A percentile compares a stretch with the other conserved stretches of the same genome.
phyloP scores from a whole-genome alignment of 2,113 vertebrate species.

The Arizona elegans region DNA sequence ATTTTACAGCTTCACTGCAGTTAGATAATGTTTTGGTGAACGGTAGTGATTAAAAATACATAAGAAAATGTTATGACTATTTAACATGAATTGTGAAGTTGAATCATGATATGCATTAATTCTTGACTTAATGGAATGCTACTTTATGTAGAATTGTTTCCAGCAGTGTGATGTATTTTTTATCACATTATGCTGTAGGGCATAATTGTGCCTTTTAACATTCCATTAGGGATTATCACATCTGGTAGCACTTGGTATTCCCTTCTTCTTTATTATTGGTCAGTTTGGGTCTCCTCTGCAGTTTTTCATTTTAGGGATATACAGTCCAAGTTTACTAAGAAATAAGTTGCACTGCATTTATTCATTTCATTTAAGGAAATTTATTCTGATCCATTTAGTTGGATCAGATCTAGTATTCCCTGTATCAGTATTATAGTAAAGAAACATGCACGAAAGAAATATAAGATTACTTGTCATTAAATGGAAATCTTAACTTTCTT shows the following conservation, averaged over 20 bases:
- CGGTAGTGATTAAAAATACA: not conserved
- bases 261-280: not conserved
- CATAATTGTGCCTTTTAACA: not conserved
- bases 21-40: not conserved
- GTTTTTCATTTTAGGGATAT: not conserved
- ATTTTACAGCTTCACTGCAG: not conserved
- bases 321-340: not conserved
- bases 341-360: not conserved
- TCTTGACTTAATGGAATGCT: not conserved
- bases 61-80: not conserved
- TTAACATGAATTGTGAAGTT: not conserved
- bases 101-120: not conserved
- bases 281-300: not conserved
- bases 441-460: not conserved
- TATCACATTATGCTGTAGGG: not conserved
- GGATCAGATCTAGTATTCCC: not conserved
- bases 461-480: fast-evolving
- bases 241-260: not conserved
- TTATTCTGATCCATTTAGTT: not conserved
- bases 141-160: not conserved
- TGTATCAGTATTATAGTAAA: not conserved
- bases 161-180: not conserved
- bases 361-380: not conserved
- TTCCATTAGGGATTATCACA: not conserved
- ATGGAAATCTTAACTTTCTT: not conserved